Percentiles rank a stretch among this genome's conserved stretches.
phyloP scores from a whole-genome alignment of 2,888 invertebrate species.

The Hololepta plana region DNA sequence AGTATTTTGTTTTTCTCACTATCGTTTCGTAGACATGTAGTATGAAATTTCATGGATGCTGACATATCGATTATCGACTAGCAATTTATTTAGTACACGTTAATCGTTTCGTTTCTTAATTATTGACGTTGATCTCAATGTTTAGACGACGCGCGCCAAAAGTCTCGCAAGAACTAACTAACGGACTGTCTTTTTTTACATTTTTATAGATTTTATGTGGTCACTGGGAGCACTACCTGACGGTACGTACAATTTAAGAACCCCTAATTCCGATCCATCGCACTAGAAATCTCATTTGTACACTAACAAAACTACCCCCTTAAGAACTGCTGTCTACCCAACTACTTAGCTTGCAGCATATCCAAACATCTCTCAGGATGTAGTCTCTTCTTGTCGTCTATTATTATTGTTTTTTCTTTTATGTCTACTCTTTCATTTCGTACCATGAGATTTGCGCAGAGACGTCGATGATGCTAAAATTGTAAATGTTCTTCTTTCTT shows the following conservation, averaged over 20 bases:
- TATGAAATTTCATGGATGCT: constrained; percentile 29
- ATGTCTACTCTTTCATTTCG: too few species aligned
- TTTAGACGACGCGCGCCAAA: constrained; percentile 7
- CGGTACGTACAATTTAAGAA: constrained; percentile 67
- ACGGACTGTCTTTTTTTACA: constrained; percentile 22
- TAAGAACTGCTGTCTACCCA: too few species aligned
- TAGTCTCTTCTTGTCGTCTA: too few species aligned
- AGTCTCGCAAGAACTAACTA: constrained; percentile 15
- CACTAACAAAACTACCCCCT: too few species aligned
- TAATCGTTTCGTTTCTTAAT: constrained; percentile 1
- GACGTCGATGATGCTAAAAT: constrained; percentile 8
- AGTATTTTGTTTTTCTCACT: constrained; percentile 18
- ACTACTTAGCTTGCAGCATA: too few species aligned
- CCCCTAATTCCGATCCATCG: too few species aligned
- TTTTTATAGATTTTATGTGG: constrained; percentile 94
- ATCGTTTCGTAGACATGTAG: constrained; percentile 25
- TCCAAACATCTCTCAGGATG: too few species aligned
- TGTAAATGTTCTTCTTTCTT: constrained; percentile 23
- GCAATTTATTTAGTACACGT: constrained; percentile 4
- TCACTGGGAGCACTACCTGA: constrained; percentile 95
- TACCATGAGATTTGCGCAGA: constrained; percentile 1
- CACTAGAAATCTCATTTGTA: too few species aligned
- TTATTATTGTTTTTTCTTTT: constrained; percentile 1
- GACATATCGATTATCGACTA: constrained; percentile 3
- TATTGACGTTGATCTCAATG: constrained; percentile 2